A percentile compares a stretch with the other conserved stretches of the same genome.
These are phyloP conservation scores for Furcifer pardalis DNA, from an alignment of 2,797 vertebrate genomes.

Conservation along the genomic window DNA sequence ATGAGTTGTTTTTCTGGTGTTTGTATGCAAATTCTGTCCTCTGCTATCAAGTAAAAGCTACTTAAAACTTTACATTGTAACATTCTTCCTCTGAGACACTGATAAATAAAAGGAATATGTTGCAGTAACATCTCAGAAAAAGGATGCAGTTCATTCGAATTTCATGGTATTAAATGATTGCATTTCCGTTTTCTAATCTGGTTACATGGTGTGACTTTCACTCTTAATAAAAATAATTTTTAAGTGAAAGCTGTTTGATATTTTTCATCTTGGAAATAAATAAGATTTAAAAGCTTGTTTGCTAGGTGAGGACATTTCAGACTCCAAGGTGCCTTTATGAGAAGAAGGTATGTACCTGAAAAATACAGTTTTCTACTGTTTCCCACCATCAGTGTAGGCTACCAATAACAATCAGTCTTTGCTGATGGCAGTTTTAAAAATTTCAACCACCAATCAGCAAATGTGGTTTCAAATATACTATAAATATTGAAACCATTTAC, in stretches of 20 bases:
- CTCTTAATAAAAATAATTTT: slow-evolving; percentile 84
- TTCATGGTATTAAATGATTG: slow-evolving; percentile 82
- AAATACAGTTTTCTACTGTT: slow-evolving; percentile 47
- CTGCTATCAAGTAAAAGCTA: slow-evolving; percentile 87
- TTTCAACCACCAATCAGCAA: slow-evolving; percentile 31
- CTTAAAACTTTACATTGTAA: slow-evolving; percentile 89
- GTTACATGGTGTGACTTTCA: slow-evolving; percentile 82
- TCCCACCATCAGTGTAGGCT: slow-evolving; percentile 23
- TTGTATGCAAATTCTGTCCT: slow-evolving; percentile 81
- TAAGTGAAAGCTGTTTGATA: slow-evolving; percentile 53
- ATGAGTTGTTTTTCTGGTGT: slow-evolving; percentile 76
- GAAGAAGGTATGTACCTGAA: slow-evolving; percentile 44
- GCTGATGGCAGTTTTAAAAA: slow-evolving; percentile 25
- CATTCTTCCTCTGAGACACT: slow-evolving; percentile 79
- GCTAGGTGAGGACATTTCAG: slow-evolving; percentile 24
- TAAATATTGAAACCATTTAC: slow-evolving; percentile 39
- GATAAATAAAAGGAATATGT: slow-evolving; percentile 81
- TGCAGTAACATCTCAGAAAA: slow-evolving; percentile 68
- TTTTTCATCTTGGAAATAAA: slow-evolving; percentile 41
- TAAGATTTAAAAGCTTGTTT: slow-evolving; percentile 27
- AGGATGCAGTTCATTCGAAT: slow-evolving; percentile 81
- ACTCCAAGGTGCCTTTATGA: slow-evolving; percentile 44
- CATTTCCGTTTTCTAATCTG: slow-evolving; percentile 83
- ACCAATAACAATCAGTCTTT: slow-evolving; percentile 36
- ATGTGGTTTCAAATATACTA: slow-evolving; percentile 22